These are phyloP conservation scores for Petromus typicus DNA, from an alignment of 2,113 vertebrate genomes.

Conservation along the genomic window DNA sequence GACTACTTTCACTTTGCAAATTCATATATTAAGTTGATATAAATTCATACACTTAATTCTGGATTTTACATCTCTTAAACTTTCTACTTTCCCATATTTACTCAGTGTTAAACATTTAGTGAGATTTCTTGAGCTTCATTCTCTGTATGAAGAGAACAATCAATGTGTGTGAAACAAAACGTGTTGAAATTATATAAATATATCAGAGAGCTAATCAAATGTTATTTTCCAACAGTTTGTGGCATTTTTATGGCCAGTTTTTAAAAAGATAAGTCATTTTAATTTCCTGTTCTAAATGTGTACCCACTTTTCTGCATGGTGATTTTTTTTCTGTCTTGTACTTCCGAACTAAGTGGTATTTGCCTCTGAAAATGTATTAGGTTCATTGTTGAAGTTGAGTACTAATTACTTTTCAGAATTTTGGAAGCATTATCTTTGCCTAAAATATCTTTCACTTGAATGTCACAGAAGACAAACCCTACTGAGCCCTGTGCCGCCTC, in stretches of 20 bases:
- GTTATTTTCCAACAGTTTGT: background rate
- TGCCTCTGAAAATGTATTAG: background rate
- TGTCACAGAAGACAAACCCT: background rate
- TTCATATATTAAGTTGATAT: background rate
- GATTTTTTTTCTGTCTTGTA: background rate
- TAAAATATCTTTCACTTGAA: background rate
- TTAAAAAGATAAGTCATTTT: background rate
- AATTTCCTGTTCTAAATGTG: background rate
- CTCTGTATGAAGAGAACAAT: background rate
- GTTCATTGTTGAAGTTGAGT: background rate
- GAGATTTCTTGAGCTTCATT: background rate
- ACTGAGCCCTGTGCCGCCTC: fast-evolving
- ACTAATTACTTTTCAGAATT: background rate
- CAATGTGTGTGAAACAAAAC: background rate
- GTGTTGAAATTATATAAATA: background rate
- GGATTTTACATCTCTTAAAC: background rate
- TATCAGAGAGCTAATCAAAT: background rate
- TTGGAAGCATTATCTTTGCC: background rate
- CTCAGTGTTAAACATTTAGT: background rate
- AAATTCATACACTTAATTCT: background rate
- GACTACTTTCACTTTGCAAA: background rate
- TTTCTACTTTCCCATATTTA: background rate
- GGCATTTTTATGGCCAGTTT: background rate
- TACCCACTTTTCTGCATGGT: background rate
- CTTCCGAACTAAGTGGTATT: background rate